Evolutionary conservation across 2,888 invertebrate species (phyloP).

Genomic region (Scelioninae gen. 2): DNA sequence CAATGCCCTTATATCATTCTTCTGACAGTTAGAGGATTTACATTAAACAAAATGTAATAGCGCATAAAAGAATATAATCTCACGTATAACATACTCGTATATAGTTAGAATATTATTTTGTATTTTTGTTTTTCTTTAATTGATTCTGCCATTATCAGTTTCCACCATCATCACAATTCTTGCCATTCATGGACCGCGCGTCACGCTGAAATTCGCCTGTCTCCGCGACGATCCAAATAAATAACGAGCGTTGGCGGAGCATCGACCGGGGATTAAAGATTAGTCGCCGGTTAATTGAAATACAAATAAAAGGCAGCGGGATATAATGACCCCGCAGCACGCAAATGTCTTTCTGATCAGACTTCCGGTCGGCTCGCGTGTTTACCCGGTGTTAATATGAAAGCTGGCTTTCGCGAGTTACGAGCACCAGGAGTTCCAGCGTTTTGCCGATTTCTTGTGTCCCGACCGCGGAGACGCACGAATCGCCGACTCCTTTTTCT

Average conservation of each 20-base stretch:
- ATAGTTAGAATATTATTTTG: too few relatives aligned
- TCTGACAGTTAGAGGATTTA: too few relatives aligned
- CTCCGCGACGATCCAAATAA: too few relatives aligned
- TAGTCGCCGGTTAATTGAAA: conserved; percentile 59
- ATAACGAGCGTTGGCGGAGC: conserved; percentile 27
- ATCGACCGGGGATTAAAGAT: conserved; percentile 47
- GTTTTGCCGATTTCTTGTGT: conserved; percentile 48
- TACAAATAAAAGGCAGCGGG: conserved; percentile 54
- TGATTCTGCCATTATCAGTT: too few relatives aligned
- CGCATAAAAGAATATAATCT: too few relatives aligned
- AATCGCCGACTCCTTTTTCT: conserved; percentile 34
- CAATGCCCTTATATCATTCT: too few relatives aligned
- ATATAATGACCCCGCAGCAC: conserved; percentile 64
- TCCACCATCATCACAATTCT: background rate
- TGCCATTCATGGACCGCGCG: background rate
- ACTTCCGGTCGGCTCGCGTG: conserved; percentile 54
- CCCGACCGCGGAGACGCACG: conserved; percentile 37
- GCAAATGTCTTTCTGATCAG: conserved; percentile 65
- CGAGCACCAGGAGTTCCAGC: conserved; percentile 14
- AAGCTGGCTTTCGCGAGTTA: conserved; percentile 30
- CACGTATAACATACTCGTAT: too few relatives aligned
- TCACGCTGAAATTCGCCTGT: background rate
- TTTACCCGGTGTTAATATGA: conserved; percentile 57
- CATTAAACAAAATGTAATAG: too few relatives aligned
- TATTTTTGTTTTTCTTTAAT: too few relatives aligned